phyloP scores from a whole-genome alignment of 1,140 invertebrate species.

The Drosophila melanica region DNA sequence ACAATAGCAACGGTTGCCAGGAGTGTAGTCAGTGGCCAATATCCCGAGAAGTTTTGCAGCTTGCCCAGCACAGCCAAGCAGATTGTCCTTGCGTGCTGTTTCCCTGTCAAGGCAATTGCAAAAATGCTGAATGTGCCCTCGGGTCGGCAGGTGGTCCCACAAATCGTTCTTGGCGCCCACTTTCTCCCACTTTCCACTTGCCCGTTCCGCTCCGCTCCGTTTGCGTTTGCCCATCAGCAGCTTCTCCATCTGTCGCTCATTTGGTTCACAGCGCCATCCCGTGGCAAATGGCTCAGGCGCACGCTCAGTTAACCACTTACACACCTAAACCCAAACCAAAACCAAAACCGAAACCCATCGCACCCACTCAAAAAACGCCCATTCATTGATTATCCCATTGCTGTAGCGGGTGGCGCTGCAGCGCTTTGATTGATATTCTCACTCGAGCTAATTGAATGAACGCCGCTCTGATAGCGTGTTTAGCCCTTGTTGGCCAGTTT shows the following conservation, averaged over 20 bases:
- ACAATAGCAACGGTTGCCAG: conserved; percentile 10
- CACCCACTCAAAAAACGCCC: not conserved
- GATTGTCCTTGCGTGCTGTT: conserved; percentile 37
- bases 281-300: not conserved
- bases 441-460: conserved; percentile 73
- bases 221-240: not conserved
- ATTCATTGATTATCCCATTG: conserved; percentile 14
- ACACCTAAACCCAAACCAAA: conserved; percentile 4
- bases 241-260: conserved; percentile 18
- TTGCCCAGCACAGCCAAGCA: conserved; percentile 45
- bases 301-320: not conserved
- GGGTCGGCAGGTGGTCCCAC: conserved; percentile 29
- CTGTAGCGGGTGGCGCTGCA: conserved; percentile 3
- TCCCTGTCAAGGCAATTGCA: conserved; percentile 30
- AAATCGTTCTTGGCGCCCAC: conserved; percentile 4
- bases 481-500: conserved; percentile 5
- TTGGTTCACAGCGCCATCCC: conserved; percentile 10
- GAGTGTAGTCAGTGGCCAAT: not conserved
- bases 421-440: conserved; percentile 69
- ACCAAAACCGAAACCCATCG: not conserved
- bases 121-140: conserved; percentile 69
- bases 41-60: not conserved
- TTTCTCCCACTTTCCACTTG: not conserved
- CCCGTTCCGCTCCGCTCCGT: no score
- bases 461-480: conserved; percentile 27